These are phyloP conservation scores for Agelas oroides DNA, from an alignment of 37 sponge, comb jelly and placozoan species.

Conservation along the genomic window DNA sequence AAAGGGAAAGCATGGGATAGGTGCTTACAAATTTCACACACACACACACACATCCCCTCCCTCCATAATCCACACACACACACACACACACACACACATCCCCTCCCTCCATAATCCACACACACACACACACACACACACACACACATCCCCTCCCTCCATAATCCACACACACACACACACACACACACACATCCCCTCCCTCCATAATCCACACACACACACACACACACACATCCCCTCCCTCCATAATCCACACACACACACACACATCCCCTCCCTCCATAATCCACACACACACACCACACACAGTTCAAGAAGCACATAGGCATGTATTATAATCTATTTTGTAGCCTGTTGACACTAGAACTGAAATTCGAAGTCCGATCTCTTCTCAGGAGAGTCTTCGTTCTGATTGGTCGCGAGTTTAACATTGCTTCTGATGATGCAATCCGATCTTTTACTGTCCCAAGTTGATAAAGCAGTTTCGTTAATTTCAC, in stretches of 20 bases:
- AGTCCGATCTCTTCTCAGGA: constrained; percentile 47
- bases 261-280: neutral
- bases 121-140: no score
- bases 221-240: neutral
- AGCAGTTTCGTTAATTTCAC: no score
- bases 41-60: no score
- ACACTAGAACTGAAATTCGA: constrained; percentile 71
- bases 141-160: neutral
- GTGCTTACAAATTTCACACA: no score
- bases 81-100: neutral
- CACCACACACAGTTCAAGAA: constrained; percentile 60
- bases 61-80: neutral
- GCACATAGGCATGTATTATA: constrained; percentile 44
- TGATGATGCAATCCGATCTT: no score
- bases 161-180: neutral
- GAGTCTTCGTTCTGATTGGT: constrained; percentile 60
- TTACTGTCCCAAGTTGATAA: no score
- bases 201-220: no score
- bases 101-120: neutral
- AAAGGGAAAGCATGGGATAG: no score
- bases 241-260: neutral
- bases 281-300: neutral
- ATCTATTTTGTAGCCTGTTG: constrained; percentile 49
- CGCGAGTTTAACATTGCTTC: constrained; percentile 31
- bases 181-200: neutral